Evolutionary conservation across 2,113 vertebrate genomes (phyloP), one percentile per base, ranked within the genome.

Genomic region (Corvus hawaiiensis): DNA sequence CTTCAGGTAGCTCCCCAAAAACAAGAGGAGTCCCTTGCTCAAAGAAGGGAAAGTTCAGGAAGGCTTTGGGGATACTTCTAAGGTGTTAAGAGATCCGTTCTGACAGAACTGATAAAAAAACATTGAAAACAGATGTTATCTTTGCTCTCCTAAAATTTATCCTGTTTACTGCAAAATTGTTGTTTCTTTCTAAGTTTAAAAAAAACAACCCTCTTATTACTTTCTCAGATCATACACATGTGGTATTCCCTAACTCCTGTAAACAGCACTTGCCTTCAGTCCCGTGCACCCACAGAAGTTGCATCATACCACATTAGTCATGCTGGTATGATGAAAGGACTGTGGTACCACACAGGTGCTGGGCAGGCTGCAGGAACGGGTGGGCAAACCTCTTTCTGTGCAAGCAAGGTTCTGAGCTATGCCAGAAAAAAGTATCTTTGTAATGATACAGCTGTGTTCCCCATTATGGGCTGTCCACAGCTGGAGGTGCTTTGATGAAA

Each of bases 281-380:
- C 23, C 30, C 24, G 1, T 20, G 27, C n/a, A 22, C 30, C 20
- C 27, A 21, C 44, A 52, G n/a, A 77, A 37, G 41, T 11, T 74
- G 26, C 19, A 33, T 85, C 44, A 5, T 54, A 20, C 19, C 62
- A 8, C 0, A 0, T 69, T 69, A 73, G 62, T 28, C 3, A 1
- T 48, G 20, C 27, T 48, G 63, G 58, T 54, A 4, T 35, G 71
- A 37, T 39, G 46, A 8, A 80, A 49, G 33, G 58, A 4, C 66
- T 87, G 22, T 18, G n/a, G 26, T 55, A 35, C 59, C 27, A 3
- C 44, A 30, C 26, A 15, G 5, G 0, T 41, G 28, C 66, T 62
- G 35, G 8, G 43, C n/a, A 74, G 32, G 33, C 52, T 66, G 43
- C 20, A 35, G 48, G 61, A 58, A 10, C 6, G 1, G 0, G 17